A percentile compares a stretch with the other conserved stretches of the same genome.
phyloP scores from a whole-genome alignment of 2,888 invertebrate species.

The Hemithea aestivaria region DNA sequence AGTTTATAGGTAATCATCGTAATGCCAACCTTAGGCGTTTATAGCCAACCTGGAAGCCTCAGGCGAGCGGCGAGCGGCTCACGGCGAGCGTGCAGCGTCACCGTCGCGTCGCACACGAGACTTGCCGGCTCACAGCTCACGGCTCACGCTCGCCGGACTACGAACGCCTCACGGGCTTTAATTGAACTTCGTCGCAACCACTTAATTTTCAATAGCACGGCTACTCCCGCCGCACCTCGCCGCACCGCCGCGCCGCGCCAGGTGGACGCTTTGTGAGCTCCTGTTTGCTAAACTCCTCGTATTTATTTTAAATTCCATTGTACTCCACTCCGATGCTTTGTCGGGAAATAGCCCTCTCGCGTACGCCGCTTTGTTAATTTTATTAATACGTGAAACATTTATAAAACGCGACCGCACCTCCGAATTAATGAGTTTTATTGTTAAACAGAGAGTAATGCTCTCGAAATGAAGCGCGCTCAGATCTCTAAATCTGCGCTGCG shows the following conservation, averaged over 20 bases:
- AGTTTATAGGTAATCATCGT: constrained; percentile 3
- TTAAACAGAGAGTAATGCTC: constrained; percentile 69
- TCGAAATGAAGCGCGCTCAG: constrained; percentile 61
- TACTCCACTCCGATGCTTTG: constrained; percentile 68
- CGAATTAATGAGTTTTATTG: constrained; percentile 77
- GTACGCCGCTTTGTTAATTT: constrained; percentile 75
- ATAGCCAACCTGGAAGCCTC: too few species aligned
- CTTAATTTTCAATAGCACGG: constrained; percentile 63
- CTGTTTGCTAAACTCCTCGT: constrained; percentile 75
- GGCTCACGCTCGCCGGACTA: too few species aligned
- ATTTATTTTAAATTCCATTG: constrained; percentile 78
- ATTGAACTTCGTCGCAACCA: constrained; percentile 59
- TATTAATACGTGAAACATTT: constrained; percentile 79
- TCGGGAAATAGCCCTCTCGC: constrained; percentile 70
- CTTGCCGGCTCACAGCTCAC: constrained; percentile 33
- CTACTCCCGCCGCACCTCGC: constrained; percentile 8
- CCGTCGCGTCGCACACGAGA: constrained; percentile 21
- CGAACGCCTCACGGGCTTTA: constrained; percentile 49
- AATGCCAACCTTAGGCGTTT: too few species aligned
- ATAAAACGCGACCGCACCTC: constrained; percentile 71
- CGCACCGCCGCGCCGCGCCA: constrained; percentile 49
- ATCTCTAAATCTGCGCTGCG: constrained; percentile 41
- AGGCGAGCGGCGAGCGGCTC: constrained; percentile 2
- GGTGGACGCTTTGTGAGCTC: constrained; percentile 70
- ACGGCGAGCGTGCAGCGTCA: not conserved